phyloP scores from a whole-genome alignment of 2,797 vertebrate species.

The Macropus fuliginosus region DNA sequence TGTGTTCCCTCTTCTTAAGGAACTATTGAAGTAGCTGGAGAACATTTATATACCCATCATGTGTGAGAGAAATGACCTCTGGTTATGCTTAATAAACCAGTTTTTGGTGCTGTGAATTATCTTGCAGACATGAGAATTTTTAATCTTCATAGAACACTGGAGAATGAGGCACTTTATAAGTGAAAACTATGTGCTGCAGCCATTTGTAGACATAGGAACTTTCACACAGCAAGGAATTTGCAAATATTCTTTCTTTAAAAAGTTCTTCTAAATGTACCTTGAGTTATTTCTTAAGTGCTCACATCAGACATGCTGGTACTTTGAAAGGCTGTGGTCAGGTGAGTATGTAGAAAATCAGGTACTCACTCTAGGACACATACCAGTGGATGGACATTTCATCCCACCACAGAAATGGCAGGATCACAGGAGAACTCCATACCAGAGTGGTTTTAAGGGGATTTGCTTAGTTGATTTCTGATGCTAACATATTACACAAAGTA shows the following conservation, averaged over 20 bases:
- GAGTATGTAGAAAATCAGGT: too few relatives aligned
- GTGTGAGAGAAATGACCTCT: conserved; percentile 3
- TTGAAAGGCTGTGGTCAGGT: neutral
- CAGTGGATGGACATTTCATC: neutral
- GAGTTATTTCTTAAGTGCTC: neutral
- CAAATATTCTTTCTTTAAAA: conserved; percentile 33
- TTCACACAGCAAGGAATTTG: conserved; percentile 21
- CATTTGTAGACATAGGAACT: conserved; percentile 4
- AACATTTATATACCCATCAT: neutral
- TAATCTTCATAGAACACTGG: neutral
- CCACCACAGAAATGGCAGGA: neutral
- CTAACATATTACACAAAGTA: neutral
- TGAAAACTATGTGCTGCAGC: conserved; percentile 11
- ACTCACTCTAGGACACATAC: neutral
- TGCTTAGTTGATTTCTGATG: neutral
- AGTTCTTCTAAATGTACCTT: neutral
- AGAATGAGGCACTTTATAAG: conserved; percentile 41
- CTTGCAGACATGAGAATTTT: conserved; percentile 13
- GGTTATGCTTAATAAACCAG: neutral
- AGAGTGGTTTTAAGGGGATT: neutral
- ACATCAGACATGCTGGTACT: neutral
- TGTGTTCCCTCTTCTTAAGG: conserved; percentile 29
- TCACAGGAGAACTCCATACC: neutral
- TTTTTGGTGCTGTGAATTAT: conserved; percentile 47
- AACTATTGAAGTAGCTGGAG: neutral